Evolutionary conservation across 2,888 invertebrate genomes (phyloP), one percentile per base, ranked within the genome.

Genomic region (Heterodera filipjevi): DNA sequence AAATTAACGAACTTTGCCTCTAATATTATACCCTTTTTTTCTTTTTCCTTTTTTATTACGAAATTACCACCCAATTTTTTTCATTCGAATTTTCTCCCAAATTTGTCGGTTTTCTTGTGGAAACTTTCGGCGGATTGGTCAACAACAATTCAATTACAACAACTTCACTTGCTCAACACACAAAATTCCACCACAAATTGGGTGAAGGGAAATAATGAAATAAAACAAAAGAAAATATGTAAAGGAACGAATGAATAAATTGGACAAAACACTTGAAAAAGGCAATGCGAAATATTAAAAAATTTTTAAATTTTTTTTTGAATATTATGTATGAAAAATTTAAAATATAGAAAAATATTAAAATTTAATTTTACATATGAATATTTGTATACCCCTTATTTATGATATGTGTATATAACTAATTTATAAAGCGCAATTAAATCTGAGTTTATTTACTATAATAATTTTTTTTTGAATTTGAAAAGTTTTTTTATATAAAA

Each of bases 151-250:
- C 59, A 59, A 59, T 59, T 59, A 59, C 59, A 59, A 5, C n/a
- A 59, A 27, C 12, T 59, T 5, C 5, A 8, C 6, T 5, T 59
- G 59, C 59, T 59, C 59, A 59, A 59, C n/a, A 5, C 59, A 59
- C 59, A 27, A 59, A 53, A 59, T 59, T 59, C 59, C 59, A 27
- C 10, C 59, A 59, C 59, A 59, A 59, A 59, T 59, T 59, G 59
- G 53, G 27, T 49, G 49, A 59, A 59, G 22, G 59, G 27, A 59
- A 70, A 71, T 71, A 71, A 71, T 44, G 53, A 71, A 71, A 49
- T 49, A 71, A 35, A 39, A 71, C 46, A 39, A 53, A 46, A 53
- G 71, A 30, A 71, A 71, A 71, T 71, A 33, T 5, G 19, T 30
- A 6, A 71, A 32, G 1, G 46, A 32, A 71, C 32, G 53, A 73